Evolutionary conservation across 2,888 invertebrate genomes (phyloP).

Genomic region (Drosophila anceps): DNA sequence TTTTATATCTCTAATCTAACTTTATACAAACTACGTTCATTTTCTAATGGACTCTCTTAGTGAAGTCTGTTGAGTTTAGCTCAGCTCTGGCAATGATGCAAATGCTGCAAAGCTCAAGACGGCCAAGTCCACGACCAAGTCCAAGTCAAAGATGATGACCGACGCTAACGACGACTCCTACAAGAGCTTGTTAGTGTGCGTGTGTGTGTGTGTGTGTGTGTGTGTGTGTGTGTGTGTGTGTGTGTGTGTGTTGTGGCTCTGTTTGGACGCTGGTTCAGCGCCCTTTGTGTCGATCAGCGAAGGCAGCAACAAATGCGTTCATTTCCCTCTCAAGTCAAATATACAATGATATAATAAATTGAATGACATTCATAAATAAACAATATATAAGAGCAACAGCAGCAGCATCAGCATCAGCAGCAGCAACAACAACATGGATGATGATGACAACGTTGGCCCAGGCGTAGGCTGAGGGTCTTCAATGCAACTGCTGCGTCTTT

Average conservation of each 20-base stretch:
- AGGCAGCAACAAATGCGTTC: conserved; percentile 74
- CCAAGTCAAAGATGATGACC: conserved; percentile 39
- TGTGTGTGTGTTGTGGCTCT: conserved; percentile 21
- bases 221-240: conserved; percentile 30
- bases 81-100: conserved; percentile 63
- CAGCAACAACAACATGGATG: conserved; percentile 11
- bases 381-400: conserved; percentile 72
- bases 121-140: conserved; percentile 24
- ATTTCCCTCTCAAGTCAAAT: conserved; percentile 83
- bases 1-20: not conserved
- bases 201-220: too few relatives aligned
- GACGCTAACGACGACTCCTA: conserved; percentile 67
- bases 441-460: conserved; percentile 27
- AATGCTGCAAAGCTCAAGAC: conserved; percentile 58
- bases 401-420: conserved; percentile 24
- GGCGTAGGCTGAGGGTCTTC: conserved; percentile 43
- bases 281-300: conserved; percentile 48
- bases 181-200: conserved; percentile 68
- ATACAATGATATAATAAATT: conserved; percentile 83
- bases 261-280: conserved; percentile 59
- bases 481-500: conserved; percentile 16
- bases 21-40: not conserved
- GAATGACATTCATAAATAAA: conserved; percentile 85
- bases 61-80: conserved; percentile 40
- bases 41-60: conserved; percentile 19